Evolutionary conservation across 2,113 vertebrate species (phyloP).

Genomic region (Acinonyx jubatus): DNA sequence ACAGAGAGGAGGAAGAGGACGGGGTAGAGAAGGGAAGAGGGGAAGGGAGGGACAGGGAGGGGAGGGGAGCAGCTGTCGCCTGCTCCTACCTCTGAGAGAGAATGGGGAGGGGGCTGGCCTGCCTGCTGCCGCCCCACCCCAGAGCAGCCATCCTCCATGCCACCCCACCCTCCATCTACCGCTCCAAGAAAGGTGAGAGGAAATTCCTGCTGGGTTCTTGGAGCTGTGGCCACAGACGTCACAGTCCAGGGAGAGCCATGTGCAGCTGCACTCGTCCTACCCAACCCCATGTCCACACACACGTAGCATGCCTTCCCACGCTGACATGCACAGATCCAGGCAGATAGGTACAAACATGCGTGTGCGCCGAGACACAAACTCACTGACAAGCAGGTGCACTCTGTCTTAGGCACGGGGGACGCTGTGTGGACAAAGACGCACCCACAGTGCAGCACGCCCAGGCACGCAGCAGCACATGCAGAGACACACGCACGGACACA

Average conservation of each 20-base stretch:
- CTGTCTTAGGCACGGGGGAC: neutral
- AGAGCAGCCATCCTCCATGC: neutral
- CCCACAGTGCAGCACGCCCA: accelerated
- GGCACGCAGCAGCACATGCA: neutral
- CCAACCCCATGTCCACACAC: neutral
- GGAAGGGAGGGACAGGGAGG: too few species aligned
- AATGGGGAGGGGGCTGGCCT: neutral
- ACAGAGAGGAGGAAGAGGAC: neutral
- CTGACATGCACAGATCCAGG: neutral
- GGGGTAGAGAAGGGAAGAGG: neutral
- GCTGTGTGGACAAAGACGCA: neutral
- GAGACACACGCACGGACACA: neutral
- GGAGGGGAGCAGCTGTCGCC: neutral
- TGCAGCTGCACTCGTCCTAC: neutral
- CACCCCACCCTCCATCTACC: neutral
- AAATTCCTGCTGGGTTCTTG: neutral
- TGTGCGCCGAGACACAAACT: neutral
- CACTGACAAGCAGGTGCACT: neutral
- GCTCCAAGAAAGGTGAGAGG: neutral
- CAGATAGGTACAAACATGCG: neutral
- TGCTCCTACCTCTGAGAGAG: neutral
- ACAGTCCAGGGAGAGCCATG: neutral
- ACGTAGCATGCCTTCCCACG: neutral
- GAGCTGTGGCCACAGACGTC: neutral
- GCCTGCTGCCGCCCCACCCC: neutral